Evolutionary conservation across 2,888 invertebrate species (phyloP), one percentile per base, ranked within the genome.

Genomic region (Lasioglossum pauxillum): DNA sequence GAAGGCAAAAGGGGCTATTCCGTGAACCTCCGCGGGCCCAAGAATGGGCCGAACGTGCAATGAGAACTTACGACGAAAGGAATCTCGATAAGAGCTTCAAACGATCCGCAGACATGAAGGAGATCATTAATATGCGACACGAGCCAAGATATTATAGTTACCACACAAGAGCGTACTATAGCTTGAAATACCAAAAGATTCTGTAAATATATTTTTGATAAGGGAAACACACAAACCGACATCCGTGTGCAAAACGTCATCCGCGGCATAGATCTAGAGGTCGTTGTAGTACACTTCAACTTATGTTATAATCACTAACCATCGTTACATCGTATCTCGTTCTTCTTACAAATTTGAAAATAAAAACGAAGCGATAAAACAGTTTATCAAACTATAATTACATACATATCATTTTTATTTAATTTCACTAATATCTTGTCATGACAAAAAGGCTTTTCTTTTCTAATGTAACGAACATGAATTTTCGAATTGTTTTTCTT

Each of bases 1-100:
- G 97, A 93, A 96, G 97, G 91, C 96, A 97, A 95, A 96, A 96
- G 90, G 98, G 98, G 0, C 93, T 97, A 77, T 95, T 95, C 1
- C 96, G 97, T 75, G 98, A 98, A 91, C 96, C 96, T 85, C 98
- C 98, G 2, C 96, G 97, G 80, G 97, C 98, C 27, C 98, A 98
- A 95, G 98, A 98, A 49, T 98, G 98, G 98, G 97, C 97, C 75
- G 98, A 98, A 95, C 96, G 98, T 80, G 97, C 97, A 67, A 96
- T 98, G 84, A 96, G 98, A 90, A 97, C 97, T 16, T 98, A 97
- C 95, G 94, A 95, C 75, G 83, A 88, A 31, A 93, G 93, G 85
- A 95, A 95, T 75, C 67, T 73, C 12, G 89, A 94, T 60, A 92
- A 83, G 82, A 95, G 95, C 80, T 83, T 80, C 71, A 95, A 94